These are phyloP conservation scores for Papilio dardanus DNA, from an alignment of 1,140 invertebrate species.

Conservation along the genomic window DNA sequence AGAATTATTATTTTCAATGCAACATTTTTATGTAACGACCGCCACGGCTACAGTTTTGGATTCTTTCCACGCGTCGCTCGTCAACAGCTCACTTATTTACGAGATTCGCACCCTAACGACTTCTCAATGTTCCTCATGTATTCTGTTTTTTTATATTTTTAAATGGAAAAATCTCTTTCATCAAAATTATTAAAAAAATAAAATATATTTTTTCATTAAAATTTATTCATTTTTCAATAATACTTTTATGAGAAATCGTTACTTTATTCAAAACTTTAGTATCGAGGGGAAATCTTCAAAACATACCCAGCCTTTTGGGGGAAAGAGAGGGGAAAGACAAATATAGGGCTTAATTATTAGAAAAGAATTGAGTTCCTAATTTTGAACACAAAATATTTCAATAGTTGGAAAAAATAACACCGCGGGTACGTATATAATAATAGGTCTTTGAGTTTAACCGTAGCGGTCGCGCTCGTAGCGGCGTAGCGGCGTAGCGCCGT, in stretches of 20 bases:
- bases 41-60: conserved; percentile 54
- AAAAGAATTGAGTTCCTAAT: no score
- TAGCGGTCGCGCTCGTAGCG: conserved; percentile 42
- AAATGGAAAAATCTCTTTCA: neutral
- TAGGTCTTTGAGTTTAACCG: neutral
- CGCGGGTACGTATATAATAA: neutral
- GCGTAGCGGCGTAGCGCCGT: conserved; percentile 41
- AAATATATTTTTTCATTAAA: no score
- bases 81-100: conserved; percentile 78
- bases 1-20: conserved; percentile 60
- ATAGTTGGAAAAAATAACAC: neutral
- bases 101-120: conserved; percentile 64
- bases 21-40: conserved; percentile 15
- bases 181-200: neutral
- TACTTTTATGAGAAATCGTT: no score
- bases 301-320: no score
- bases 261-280: no score
- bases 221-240: no score
- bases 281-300: no score
- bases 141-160: conserved; percentile 24
- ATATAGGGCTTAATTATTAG: no score
- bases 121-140: conserved; percentile 48
- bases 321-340: no score
- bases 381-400: no score
- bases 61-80: conserved; percentile 63